Percentiles rank a stretch among this genome's conserved stretches.
These are phyloP conservation scores for Apodemia hepburni DNA, from an alignment of 2,888 invertebrate genomes.

Conservation along the genomic window DNA sequence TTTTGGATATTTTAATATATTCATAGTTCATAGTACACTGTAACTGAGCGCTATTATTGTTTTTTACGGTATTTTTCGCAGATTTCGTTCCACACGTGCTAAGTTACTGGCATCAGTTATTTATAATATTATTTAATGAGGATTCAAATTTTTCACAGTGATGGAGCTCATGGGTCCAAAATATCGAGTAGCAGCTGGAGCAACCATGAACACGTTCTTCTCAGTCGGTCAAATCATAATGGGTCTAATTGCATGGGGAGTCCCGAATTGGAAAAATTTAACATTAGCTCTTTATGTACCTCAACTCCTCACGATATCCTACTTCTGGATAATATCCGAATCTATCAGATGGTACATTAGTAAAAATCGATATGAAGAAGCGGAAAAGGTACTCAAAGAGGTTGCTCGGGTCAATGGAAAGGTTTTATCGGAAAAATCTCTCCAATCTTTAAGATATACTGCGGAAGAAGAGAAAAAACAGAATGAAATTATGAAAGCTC, in stretches of 20 bases:
- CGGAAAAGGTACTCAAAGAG: slow-evolving; percentile 79
- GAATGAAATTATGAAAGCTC: slow-evolving; percentile 12
- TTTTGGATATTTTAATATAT: too few species aligned
- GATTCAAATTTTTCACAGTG: slow-evolving; percentile 55
- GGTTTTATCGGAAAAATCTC: slow-evolving; percentile 47
- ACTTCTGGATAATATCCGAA: slow-evolving; percentile 84
- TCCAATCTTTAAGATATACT: slow-evolving; percentile 41
- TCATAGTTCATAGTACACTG: too few species aligned
- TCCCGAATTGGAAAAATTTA: slow-evolving; percentile 84
- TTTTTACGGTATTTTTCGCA: too few species aligned
- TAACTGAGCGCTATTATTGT: too few species aligned
- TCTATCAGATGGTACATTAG: slow-evolving; percentile 88
- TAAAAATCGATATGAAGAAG: slow-evolving; percentile 82
- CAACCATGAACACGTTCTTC: slow-evolving; percentile 84
- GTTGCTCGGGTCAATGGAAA: slow-evolving; percentile 81
- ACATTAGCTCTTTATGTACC: slow-evolving; percentile 85
- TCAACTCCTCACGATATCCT: slow-evolving; percentile 81
- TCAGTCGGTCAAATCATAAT: slow-evolving; percentile 84
- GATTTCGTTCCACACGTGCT: neutral
- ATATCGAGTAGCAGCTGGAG: slow-evolving; percentile 84
- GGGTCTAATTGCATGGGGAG: slow-evolving; percentile 84
- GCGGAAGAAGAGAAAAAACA: slow-evolving; percentile 33
- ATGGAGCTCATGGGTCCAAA: slow-evolving; percentile 88
- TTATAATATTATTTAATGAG: neutral
- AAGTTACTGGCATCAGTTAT: neutral